phyloP scores from a whole-genome alignment of 2,888 invertebrate genomes.

The Hylaea fasciaria region DNA sequence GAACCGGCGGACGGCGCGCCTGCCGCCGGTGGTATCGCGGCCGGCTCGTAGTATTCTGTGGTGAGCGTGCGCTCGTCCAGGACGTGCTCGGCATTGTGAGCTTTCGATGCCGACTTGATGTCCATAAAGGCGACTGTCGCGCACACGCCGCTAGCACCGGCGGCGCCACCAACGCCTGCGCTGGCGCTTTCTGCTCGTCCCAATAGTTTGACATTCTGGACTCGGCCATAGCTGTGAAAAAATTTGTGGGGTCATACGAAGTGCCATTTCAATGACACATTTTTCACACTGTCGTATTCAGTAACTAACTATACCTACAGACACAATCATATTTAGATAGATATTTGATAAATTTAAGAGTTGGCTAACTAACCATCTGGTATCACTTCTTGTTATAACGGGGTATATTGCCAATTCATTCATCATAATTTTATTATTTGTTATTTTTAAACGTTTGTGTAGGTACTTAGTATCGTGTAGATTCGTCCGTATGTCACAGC shows the following conservation, averaged over 20 bases:
- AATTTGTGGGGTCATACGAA: slow-evolving; percentile 30
- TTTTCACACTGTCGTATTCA: neutral
- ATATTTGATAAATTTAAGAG: too few relatives aligned
- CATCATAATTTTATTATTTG: too few relatives aligned
- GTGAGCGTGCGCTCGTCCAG: slow-evolving; percentile 94
- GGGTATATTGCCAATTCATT: too few relatives aligned
- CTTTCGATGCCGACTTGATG: slow-evolving; percentile 97
- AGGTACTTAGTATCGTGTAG: too few relatives aligned
- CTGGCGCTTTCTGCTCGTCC: slow-evolving; percentile 85
- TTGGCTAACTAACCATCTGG: too few relatives aligned
- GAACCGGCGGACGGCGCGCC: slow-evolving; percentile 83
- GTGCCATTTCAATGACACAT: neutral
- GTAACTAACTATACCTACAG: too few relatives aligned
- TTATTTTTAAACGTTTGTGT: too few relatives aligned
- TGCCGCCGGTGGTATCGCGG: slow-evolving; percentile 87
- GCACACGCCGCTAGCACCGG: slow-evolving; percentile 88
- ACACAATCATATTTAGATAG: too few relatives aligned
- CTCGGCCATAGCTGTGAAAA: slow-evolving; percentile 96
- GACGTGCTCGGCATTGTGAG: slow-evolving; percentile 95
- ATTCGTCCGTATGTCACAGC: too few relatives aligned
- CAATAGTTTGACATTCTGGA: slow-evolving; percentile 98
- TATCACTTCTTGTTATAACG: too few relatives aligned
- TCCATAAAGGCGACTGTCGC: slow-evolving; percentile 98
- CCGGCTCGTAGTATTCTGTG: slow-evolving; percentile 96
- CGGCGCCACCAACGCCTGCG: slow-evolving; percentile 78